Base-by-base conservation (phyloP, 2,888 invertebrate genomes). In the Lithophane semibrunnea region DNA sequence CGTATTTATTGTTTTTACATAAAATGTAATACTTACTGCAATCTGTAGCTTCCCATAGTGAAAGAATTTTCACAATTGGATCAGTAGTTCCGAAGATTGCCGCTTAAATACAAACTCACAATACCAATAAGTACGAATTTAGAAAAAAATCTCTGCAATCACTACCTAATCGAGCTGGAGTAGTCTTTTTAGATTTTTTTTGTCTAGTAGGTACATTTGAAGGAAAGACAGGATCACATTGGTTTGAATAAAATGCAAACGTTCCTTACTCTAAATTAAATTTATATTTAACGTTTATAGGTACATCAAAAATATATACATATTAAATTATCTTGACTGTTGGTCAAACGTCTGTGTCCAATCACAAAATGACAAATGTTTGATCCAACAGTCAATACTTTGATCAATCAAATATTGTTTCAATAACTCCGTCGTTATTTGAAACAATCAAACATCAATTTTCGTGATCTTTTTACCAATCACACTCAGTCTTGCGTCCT, bases 401-500 rank as follows among this genome's bases (percentile, higher is more conserved):
- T 83, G 64, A 77, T 77, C 75, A 79, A 75, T 44, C 52, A 52
- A 68, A 63, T 82, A 82, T 75, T 63, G 72, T 77, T 80, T 75
- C 70, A 77, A 73, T 61, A 75, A 78, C 76, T 80, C 68, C 18
- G 63, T 42, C 12, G 49, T 72, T 69, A 71, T 47, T 66, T 61
- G 42, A 80, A 86, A 78, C 80, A 88, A 84, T 77, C 70, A 68
- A 47, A 87, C 63, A 78, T 64, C 4, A 44, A 61, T 79, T 83
- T 77, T 87, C 77, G 75, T 84, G 73, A 80, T 79, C 54, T 80
- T 77, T 85, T 89, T 78, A 87, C 88, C 86, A 87, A 86, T 86
- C 71, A 87, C 87, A 89, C 89, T 91, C 92, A 93, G 93, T 93
- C 94, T 94, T 93, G 85, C 94, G 95, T 95, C 95, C 95, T 94